A percentile compares a stretch with the other conserved stretches of the same genome.
Evolutionary conservation across 2,113 vertebrate genomes (phyloP).

Genomic region (Oncorhynchus gorbuscha): DNA sequence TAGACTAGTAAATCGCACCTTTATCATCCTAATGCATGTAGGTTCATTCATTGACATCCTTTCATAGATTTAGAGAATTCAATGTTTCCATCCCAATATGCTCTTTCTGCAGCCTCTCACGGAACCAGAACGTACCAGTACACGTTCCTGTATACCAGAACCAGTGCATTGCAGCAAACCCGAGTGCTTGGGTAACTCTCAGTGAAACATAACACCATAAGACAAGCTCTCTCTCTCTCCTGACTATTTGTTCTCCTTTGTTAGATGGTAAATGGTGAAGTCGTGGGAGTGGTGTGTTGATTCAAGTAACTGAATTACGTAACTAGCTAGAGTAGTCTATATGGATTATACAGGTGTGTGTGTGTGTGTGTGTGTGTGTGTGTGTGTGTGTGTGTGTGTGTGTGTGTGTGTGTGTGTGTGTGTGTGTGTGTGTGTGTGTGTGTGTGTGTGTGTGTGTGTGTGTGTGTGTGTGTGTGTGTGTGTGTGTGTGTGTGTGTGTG

Average conservation of each 20-base stretch:
- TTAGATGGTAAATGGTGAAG: neutral
- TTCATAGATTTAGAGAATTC: neutral
- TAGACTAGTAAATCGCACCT: too few relatives aligned
- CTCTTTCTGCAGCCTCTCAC: neutral
- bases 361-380: too few relatives aligned
- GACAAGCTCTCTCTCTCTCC: neutral
- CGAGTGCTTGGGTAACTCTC: neutral
- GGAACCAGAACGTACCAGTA: too few relatives aligned
- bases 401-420: neutral
- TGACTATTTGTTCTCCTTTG: slow-evolving; percentile 8
- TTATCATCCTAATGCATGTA: neutral
- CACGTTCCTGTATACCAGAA: too few relatives aligned
- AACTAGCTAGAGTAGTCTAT: slow-evolving; percentile 1
- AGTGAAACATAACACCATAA: neutral
- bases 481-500: too few relatives aligned
- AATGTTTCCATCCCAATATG: neutral
- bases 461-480: neutral
- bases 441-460: neutral
- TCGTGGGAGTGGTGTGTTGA: neutral
- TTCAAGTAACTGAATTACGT: slow-evolving; percentile 23
- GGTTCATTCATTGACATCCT: neutral
- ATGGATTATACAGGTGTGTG: neutral
- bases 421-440: neutral
- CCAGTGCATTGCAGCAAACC: neutral
- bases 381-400: neutral